phyloP scores from a whole-genome alignment of 2,888 invertebrate genomes.

The Heliconius ismenius region DNA sequence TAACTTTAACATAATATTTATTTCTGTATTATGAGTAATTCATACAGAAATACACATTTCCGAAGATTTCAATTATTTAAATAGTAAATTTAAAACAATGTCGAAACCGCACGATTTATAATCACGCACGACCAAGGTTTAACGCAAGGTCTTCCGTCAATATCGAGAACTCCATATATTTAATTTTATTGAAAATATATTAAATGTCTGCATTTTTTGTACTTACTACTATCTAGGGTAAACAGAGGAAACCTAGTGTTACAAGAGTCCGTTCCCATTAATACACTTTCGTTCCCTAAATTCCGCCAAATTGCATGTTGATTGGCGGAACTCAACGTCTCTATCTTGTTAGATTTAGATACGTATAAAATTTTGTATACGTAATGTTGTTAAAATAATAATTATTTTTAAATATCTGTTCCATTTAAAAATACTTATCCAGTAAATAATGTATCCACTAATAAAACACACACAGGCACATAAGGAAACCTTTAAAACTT shows the following conservation, averaged over 20 bases:
- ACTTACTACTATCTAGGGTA: too few species aligned
- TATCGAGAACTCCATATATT: not conserved
- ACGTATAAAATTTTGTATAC: not conserved
- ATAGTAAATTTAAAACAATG: constrained; percentile 24
- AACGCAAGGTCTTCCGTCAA: constrained; percentile 22
- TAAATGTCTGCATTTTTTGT: not conserved
- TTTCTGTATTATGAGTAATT: not conserved
- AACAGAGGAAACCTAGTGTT: too few species aligned
- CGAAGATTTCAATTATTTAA: constrained; percentile 4
- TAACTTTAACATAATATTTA: not conserved
- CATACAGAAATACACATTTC: not conserved
- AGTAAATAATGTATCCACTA: not conserved
- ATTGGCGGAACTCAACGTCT: too few species aligned
- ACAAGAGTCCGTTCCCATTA: too few species aligned
- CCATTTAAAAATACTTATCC: not conserved
- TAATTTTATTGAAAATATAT: not conserved
- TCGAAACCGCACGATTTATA: constrained; percentile 20
- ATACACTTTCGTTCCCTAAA: too few species aligned
- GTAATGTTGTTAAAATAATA: not conserved
- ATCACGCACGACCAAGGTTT: constrained; percentile 21
- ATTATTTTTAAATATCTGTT: not conserved
- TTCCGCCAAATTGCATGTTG: too few species aligned
- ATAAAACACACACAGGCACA: not conserved
- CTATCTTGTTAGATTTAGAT: not conserved
- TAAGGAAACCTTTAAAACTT: not conserved